Evolutionary conservation across 2,888 invertebrate genomes (phyloP), one percentile per base, ranked within the genome.

Genomic region (Spicauda simplicius): DNA sequence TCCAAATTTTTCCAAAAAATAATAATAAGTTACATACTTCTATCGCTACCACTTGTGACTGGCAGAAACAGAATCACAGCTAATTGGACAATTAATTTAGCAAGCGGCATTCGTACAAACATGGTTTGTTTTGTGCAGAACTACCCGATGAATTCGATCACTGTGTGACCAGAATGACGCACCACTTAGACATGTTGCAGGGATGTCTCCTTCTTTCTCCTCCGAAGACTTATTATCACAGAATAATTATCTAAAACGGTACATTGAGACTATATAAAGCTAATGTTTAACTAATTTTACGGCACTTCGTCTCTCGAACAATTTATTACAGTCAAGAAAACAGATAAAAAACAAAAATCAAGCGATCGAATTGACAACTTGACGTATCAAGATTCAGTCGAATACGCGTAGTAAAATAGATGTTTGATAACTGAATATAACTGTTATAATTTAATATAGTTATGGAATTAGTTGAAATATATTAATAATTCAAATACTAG

Each of bases 151-250:
- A 33, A 33, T 48, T 48, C 58, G 12, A 62, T 62, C 50, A 54
- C 30, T 25, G 25, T 5, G 5, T 25, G 25, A 25, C 25, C 25
- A 55, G 37, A n/a, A 74, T 76, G 72, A 82, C 85, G 76, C 80
- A 90, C 90, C 90, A 90, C 81, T 90, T 90, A 50, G 90, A 90
- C 90, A 90, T 90, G 68, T 77, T 83, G 76, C 67, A 71, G 72
- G 63, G 64, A 64, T 70, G 48, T 4, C 16, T 33, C 59, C 50
- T 53, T 48, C 48, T 64, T 48, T 56, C 18, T 45, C 20, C 62
- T 63, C 50, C 30, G 33, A 19, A 60, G 11, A 18, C n/a, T 25
- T 55, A 16, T 30, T 41, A 25, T 20, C 30, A 63, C 33, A 30
- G 41, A 30, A 25, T 45, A 37, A 25, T 12, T 55, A 45, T n/a